A percentile compares a stretch with the other conserved stretches of the same genome.
Evolutionary conservation across 2,113 vertebrate species (phyloP).

Genomic region (Genyomyrus donnyi): DNA sequence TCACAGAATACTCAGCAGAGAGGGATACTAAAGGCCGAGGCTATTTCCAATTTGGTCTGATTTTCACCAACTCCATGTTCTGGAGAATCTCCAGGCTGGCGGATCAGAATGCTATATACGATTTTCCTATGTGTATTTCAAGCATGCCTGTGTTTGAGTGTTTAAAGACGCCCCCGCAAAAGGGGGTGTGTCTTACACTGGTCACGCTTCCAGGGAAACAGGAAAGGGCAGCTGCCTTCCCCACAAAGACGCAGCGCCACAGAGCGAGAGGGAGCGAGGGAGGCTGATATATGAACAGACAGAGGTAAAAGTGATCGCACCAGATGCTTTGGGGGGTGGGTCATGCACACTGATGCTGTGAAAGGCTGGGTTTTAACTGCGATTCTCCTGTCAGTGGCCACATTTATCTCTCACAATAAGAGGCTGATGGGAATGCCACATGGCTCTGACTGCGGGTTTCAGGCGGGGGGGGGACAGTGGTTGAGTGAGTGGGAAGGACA

Average conservation of each 20-base stretch:
- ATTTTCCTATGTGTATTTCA: background rate
- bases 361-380: conserved; percentile 48
- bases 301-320: conserved; percentile 10
- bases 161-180: background rate
- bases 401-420: conserved; percentile 45
- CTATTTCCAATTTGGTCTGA: background rate
- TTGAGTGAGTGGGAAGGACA: background rate
- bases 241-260: background rate
- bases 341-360: conserved; percentile 22
- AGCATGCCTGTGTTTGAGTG: conserved; percentile 19
- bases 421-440: conserved; percentile 58
- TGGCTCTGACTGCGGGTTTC: conserved; percentile 36
- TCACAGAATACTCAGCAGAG: background rate
- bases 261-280: background rate
- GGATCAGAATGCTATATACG: background rate
- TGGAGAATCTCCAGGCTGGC: background rate
- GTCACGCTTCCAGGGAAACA: background rate
- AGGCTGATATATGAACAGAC: conserved; percentile 8
- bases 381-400: conserved; percentile 45
- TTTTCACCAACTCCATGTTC: background rate
- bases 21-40: background rate
- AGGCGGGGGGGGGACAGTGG: background rate
- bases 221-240: conserved; percentile 16
- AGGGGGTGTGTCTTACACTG: background rate
- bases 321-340: conserved; percentile 4